Evolutionary conservation across 2,797 vertebrate genomes (phyloP).

Genomic region (Tympanoctomys barrerae): DNA sequence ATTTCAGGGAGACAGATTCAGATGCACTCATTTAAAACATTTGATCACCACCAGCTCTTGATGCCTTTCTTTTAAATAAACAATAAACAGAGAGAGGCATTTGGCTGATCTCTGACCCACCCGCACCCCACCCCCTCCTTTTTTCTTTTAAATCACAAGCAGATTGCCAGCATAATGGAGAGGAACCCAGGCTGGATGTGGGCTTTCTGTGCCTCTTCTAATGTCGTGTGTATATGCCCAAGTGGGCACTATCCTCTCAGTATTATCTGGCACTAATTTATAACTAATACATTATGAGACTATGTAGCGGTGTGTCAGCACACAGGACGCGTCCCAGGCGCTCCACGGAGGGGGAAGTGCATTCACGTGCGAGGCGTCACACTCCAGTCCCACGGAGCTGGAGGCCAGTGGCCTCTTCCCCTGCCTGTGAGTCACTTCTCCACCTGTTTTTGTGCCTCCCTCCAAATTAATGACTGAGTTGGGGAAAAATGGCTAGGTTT

Average conservation of each 20-base stretch:
- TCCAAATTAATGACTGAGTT: slow-evolving; percentile 71
- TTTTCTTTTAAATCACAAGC: slow-evolving; percentile 61
- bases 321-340: slow-evolving; percentile 77
- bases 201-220: slow-evolving; percentile 75
- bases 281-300: slow-evolving; percentile 71
- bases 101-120: background rate
- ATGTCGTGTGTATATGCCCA: slow-evolving; percentile 79
- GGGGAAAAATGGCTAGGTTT: slow-evolving; percentile 83
- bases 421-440: slow-evolving; percentile 72
- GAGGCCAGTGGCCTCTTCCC: slow-evolving; percentile 74
- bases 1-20: slow-evolving; percentile 82
- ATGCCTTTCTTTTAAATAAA: slow-evolving; percentile 78
- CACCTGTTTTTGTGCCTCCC: slow-evolving; percentile 64
- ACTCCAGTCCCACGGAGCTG: slow-evolving; percentile 79
- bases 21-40: slow-evolving; percentile 79
- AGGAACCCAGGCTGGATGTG: slow-evolving; percentile 70
- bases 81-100: slow-evolving; percentile 62
- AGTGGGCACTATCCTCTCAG: slow-evolving; percentile 78
- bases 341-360: slow-evolving; percentile 71
- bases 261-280: slow-evolving; percentile 75
- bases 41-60: slow-evolving; percentile 73
- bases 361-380: slow-evolving; percentile 72
- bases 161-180: slow-evolving; percentile 69
- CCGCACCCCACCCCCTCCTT: background rate
- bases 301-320: slow-evolving; percentile 76